Evolutionary conservation across 35 echinoderm and acorn worm genomes (phyloP).

Genomic region (Holothuria glaberrima): DNA sequence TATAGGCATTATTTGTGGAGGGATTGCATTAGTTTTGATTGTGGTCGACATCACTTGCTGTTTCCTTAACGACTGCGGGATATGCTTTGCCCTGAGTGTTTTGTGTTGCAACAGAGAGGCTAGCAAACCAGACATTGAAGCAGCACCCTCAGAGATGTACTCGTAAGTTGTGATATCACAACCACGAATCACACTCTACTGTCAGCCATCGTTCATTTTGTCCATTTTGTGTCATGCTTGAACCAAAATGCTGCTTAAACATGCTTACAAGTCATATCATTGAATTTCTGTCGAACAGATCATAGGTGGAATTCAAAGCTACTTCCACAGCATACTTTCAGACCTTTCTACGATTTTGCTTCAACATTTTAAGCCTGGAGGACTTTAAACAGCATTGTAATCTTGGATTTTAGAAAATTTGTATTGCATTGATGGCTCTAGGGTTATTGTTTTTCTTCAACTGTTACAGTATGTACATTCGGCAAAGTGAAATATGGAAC

Average conservation of each 20-base stretch:
- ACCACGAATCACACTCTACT: neutral
- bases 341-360: too few relatives aligned
- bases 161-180: conserved; percentile 46
- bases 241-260: neutral
- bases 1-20: conserved; percentile 21
- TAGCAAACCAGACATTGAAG: conserved; percentile 41
- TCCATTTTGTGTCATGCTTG: neutral
- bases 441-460: too few relatives aligned
- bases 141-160: neutral
- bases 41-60: conserved; percentile 65
- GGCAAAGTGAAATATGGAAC: too few relatives aligned
- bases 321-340: too few relatives aligned
- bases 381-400: too few relatives aligned
- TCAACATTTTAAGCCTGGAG: too few relatives aligned
- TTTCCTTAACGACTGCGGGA: conserved; percentile 64
- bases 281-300: too few relatives aligned
- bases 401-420: too few relatives aligned
- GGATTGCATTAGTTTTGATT: conserved; percentile 39
- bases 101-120: conserved; percentile 40
- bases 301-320: too few relatives aligned
- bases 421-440: too few relatives aligned
- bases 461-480: too few relatives aligned
- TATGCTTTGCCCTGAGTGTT: conserved; percentile 32
- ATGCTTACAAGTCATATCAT: too few relatives aligned
- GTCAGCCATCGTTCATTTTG: neutral